phyloP scores from a whole-genome alignment of 2,113 vertebrate species.

The Sminthopsis crassicaudata region DNA sequence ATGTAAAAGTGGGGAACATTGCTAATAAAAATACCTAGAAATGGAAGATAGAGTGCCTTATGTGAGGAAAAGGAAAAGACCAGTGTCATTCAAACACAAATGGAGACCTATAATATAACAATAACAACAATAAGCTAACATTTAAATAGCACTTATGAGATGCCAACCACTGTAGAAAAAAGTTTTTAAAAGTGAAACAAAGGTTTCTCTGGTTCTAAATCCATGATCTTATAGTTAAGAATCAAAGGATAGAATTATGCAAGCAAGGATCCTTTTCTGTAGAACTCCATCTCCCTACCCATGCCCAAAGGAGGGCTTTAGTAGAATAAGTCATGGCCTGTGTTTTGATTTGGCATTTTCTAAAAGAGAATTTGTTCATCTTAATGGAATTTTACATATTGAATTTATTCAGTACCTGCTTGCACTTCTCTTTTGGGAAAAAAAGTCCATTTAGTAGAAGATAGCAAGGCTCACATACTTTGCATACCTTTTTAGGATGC shows the following conservation, averaged over 20 bases:
- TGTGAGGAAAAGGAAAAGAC: neutral
- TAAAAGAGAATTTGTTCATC: conserved; percentile 44
- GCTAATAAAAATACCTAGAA: neutral
- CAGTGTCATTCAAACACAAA: neutral
- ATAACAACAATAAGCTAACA: neutral
- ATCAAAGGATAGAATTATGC: neutral
- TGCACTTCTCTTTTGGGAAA: conserved; percentile 40
- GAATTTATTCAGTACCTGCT: conserved; percentile 23
- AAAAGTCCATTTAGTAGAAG: conserved; percentile 20
- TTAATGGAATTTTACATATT: neutral
- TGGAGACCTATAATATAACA: neutral
- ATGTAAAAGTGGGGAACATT: too few relatives aligned
- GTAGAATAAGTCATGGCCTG: neutral
- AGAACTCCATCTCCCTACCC: neutral
- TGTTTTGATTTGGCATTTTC: conserved; percentile 12
- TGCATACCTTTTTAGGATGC: conserved; percentile 31
- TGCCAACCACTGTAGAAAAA: neutral
- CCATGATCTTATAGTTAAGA: neutral
- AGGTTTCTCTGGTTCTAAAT: neutral
- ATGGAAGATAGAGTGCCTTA: neutral
- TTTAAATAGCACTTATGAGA: neutral
- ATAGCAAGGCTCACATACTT: conserved; percentile 2
- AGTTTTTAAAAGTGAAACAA: neutral
- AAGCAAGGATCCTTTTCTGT: neutral
- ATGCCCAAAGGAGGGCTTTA: neutral